Base-by-base conservation (phyloP, 2,113 vertebrate genomes). In the Tiliqua scincoides region DNA sequence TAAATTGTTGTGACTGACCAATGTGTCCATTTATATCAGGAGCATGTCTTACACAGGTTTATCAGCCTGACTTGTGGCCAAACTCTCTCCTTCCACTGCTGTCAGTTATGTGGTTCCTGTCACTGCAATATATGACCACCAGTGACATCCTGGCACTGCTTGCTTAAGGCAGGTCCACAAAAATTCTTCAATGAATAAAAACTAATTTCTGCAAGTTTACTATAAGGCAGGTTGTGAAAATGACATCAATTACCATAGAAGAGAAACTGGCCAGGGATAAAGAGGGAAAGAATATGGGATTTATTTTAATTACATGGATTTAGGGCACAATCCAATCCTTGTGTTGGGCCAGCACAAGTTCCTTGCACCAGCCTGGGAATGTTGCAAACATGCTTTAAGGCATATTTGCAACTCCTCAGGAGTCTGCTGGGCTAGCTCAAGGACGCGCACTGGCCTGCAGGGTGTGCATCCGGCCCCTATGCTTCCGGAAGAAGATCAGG, bases 1-100 rank as follows among this genome's bases (percentile, higher is more conserved):
- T 93, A 90, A 91, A 72, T 73, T 52, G 85, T 81, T 87, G 76
- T 0, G 74, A 0, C 25, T 79, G 83, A 62, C 57, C 83, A n/a
- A 62, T 65, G 72, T 54, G 75, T 62, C 73, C 70, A 74, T 83
- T 83, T 83, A 62, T 74, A 73, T 62, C 59, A 73, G 57, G 32
- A 72, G 27, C 79, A 1, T 82, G n/a, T 82, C 63, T 82, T 82
- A 23, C 40, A 21, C 43, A 48, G 54, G 25, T 48, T 62, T 9
- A 7, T 30, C 23, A 82, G 43, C 25, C 23, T 61, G 71, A 10
- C 23, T 17, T 62, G 35, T 59, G 62, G 54, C 57, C 82, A 83
- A 20, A 40, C 18, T n/a, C 25, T 43, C 27, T 43, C 40, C 70
- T 43, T 73, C 37, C n/a, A n/a, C 37, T 11, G 20, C 23, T 73